phyloP scores from a whole-genome alignment of 2,888 invertebrate genomes.

The Sphaerophoria rueppellii region DNA sequence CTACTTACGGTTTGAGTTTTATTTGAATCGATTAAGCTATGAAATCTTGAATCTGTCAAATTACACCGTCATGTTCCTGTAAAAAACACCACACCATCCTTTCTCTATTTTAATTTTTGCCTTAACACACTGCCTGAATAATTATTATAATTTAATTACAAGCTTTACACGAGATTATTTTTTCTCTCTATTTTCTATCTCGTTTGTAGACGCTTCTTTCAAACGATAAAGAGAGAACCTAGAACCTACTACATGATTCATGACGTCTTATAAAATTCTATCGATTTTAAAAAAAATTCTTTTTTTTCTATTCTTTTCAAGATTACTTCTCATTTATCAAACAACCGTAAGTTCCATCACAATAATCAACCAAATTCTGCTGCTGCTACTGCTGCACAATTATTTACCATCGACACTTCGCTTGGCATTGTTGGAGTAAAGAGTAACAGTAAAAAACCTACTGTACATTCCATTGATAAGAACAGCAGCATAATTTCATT shows the following conservation, averaged over 20 bases:
- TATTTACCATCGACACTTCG: slow-evolving; percentile 56
- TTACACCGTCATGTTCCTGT: no score
- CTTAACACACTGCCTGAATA: no score
- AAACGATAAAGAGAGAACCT: neutral
- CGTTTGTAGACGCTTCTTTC: no score
- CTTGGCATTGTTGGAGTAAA: slow-evolving; percentile 49
- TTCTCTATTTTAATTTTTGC: no score
- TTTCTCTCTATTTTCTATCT: neutral
- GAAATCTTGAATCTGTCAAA: no score
- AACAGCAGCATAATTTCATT: slow-evolving; percentile 85
- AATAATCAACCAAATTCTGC: slow-evolving; percentile 43
- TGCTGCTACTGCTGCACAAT: slow-evolving; percentile 34
- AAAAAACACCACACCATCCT: no score
- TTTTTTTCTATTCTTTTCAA: slow-evolving; percentile 18
- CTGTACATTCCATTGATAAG: slow-evolving; percentile 58
- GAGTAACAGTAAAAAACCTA: slow-evolving; percentile 44
- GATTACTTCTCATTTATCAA: slow-evolving; percentile 61
- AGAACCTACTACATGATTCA: neutral
- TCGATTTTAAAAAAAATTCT: neutral
- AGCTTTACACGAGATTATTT: no score
- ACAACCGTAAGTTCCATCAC: slow-evolving; percentile 51
- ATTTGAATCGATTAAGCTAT: no score
- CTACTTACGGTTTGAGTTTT: no score
- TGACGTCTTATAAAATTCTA: slow-evolving; percentile 4
- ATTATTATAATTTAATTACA: no score